Evolutionary conservation across 2,888 invertebrate species (phyloP), one percentile per base, ranked within the genome.

Genomic region (Buathra laborator): DNA sequence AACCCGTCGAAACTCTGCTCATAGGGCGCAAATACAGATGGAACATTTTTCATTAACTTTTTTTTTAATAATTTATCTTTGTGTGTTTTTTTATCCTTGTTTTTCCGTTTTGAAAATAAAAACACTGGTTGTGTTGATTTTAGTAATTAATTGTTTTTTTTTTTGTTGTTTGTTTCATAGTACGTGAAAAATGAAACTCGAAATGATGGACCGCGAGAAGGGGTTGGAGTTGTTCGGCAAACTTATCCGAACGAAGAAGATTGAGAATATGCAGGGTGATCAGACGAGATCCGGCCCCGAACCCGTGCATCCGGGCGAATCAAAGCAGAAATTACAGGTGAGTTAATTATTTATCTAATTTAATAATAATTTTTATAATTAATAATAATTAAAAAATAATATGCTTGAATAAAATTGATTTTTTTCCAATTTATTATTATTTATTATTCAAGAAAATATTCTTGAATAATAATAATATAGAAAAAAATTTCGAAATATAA

Each of bases 211-310:
- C 92, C 95, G 96, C 93, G 95, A 95, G 82, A 94, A 96, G 91
- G 96, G 96, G 71, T 95, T 97, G 91, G 96, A 97, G 89, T 94
- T 97, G 86, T 97, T 98, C 94, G 96, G 97, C 80, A 98, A 97
- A 94, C 95, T 98, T 87, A 97, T 98, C 92, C 96, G 98, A 85
- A 98, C 98, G 86, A 97, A 97, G 93, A 97, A 98, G 93, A 95
- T 97, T n/a, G 96, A 96, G 12, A 94, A 94, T n/a, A 95, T 97
- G 83, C 96, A 96, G 90, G 96, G 95, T 78, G 94, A 94, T 66
- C 92, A 91, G 80, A 84, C 88, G 37, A 90, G 91, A 86, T 86
- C 90, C 80, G 90, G 94, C 93, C 92, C 92, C 93, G 95, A 87
- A 87, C 94, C 81, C 86, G 94, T 77, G 88, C 93, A 77, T 94